These are phyloP conservation scores for Nasua narica DNA, from an alignment of 2,797 vertebrate species.

Conservation along the genomic window DNA sequence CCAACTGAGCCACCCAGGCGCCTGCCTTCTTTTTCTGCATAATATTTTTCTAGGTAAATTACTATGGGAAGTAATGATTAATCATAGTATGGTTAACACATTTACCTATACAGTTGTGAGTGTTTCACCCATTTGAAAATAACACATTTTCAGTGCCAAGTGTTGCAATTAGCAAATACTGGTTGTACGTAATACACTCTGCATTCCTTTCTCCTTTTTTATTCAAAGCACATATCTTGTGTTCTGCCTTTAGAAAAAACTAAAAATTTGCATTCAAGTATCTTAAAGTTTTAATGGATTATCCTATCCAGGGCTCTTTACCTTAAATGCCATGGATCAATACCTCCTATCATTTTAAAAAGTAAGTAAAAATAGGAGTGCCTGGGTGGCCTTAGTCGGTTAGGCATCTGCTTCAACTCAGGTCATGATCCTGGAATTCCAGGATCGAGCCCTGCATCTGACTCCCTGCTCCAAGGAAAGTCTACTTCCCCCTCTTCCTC, in stretches of 20 bases:
- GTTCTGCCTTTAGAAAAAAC: not conserved
- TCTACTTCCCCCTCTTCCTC: too few species aligned
- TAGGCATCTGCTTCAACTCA: too few species aligned
- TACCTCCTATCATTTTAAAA: not conserved
- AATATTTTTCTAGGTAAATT: not conserved
- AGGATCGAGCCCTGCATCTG: too few species aligned
- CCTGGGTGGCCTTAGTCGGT: too few species aligned
- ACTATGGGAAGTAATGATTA: not conserved
- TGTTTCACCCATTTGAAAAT: slow-evolving; percentile 4
- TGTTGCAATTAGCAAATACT: not conserved
- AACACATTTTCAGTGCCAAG: not conserved
- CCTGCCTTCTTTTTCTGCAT: not conserved
- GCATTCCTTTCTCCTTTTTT: not conserved
- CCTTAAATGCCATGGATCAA: not conserved
- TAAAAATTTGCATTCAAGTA: not conserved
- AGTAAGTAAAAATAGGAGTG: not conserved
- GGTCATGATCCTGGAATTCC: too few species aligned
- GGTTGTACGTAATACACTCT: not conserved
- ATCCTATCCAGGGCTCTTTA: not conserved
- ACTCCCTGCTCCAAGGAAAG: too few species aligned
- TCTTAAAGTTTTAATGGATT: not conserved
- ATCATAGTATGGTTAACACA: not conserved
- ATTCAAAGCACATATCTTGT: not conserved
- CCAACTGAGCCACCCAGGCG: not conserved
- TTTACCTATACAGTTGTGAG: not conserved